phyloP scores from a whole-genome alignment of 2,113 vertebrate genomes.

The Chaetura pelagica region DNA sequence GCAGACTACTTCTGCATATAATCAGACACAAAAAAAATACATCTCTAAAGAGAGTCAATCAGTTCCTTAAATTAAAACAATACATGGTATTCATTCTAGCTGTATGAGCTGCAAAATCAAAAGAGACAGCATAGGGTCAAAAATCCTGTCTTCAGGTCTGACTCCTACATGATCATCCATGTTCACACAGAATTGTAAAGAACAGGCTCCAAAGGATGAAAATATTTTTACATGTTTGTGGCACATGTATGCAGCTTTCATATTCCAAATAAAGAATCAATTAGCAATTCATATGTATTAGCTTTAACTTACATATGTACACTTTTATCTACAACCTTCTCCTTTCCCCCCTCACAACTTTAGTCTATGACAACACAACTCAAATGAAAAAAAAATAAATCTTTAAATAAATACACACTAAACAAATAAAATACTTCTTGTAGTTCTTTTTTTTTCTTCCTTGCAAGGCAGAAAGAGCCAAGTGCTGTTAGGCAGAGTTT shows the following conservation, averaged over 20 bases:
- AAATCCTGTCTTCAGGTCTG: background rate
- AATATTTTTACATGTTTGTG: conserved; percentile 44
- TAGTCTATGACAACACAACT: background rate
- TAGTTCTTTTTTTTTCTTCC: background rate
- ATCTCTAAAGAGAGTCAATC: conserved; percentile 32
- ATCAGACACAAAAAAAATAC: conserved; percentile 14
- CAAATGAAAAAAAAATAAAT: background rate
- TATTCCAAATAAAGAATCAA: conserved; percentile 61
- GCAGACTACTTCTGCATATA: background rate
- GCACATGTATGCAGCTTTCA: conserved; percentile 42
- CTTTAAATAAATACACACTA: conserved; percentile 56
- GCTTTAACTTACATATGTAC: conserved; percentile 61
- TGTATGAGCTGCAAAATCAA: conserved; percentile 67
- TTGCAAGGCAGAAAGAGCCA: conserved; percentile 28
- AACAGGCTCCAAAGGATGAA: conserved; percentile 39
- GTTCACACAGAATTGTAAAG: background rate
- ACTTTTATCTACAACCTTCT: background rate
- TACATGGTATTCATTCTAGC: conserved; percentile 78
- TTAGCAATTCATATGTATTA: conserved; percentile 40
- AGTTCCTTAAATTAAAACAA: conserved; percentile 56
- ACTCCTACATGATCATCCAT: background rate
- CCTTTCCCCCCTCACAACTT: background rate
- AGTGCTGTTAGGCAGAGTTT: conserved; percentile 51
- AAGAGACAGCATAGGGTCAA: conserved; percentile 41
- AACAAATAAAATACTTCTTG: conserved; percentile 44